phyloP scores from a whole-genome alignment of 2,888 invertebrate species.

The Salticus scenicus region DNA sequence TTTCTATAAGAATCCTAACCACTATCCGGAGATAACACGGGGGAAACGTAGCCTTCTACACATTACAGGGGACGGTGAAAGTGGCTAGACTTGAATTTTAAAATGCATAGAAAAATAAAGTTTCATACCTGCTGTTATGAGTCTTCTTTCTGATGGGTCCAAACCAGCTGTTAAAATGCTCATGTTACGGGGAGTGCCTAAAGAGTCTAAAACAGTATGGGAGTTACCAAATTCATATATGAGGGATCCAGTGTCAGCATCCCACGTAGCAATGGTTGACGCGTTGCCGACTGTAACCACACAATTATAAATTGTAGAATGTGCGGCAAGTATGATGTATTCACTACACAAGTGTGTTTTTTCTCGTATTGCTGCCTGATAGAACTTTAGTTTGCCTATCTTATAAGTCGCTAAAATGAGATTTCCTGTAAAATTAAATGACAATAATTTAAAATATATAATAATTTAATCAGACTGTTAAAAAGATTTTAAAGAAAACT shows the following conservation, averaged over 20 bases:
- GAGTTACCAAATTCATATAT: constrained; percentile 35
- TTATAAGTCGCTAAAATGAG: constrained; percentile 37
- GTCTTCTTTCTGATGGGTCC: constrained; percentile 42
- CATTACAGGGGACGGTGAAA: too few relatives aligned
- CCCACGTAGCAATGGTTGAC: constrained; percentile 30
- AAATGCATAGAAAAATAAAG: too few relatives aligned
- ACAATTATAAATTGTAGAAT: constrained; percentile 27
- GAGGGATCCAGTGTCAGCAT: background rate
- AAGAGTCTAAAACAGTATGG: background rate
- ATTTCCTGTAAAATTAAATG: constrained; percentile 17
- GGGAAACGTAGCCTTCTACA: too few relatives aligned
- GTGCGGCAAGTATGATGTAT: constrained; percentile 16
- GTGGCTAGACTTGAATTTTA: too few relatives aligned
- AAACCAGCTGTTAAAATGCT: constrained; percentile 24
- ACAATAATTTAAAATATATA: background rate
- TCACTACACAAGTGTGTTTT: constrained; percentile 37
- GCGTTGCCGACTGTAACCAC: constrained; percentile 42
- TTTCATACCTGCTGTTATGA: constrained; percentile 56
- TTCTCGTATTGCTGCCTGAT: background rate
- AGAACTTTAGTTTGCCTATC: constrained; percentile 14
- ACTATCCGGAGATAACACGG: too few relatives aligned
- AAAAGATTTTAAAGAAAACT: too few relatives aligned
- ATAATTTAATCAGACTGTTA: background rate
- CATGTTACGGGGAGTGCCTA: background rate
- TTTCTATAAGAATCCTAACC: too few relatives aligned